Percentiles rank a stretch among this genome's conserved stretches.
Evolutionary conservation across 1,140 invertebrate genomes (phyloP).

Genomic region (Arctopsyche grandis): DNA sequence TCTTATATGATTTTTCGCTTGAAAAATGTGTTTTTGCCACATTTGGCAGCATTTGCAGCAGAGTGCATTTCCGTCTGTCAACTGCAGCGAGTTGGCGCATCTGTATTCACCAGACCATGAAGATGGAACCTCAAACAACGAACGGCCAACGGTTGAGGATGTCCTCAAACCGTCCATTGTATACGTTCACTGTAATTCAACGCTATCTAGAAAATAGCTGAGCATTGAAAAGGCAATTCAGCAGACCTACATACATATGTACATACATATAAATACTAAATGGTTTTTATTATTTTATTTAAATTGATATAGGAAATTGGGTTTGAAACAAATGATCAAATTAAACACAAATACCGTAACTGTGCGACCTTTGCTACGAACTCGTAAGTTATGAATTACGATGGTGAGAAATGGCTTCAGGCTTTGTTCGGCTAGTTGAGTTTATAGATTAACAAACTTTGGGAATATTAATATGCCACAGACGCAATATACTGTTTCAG

Average conservation of each 20-base stretch:
- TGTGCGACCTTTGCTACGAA: slow-evolving; percentile 1
- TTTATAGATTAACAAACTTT: slow-evolving; percentile 27
- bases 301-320: background rate
- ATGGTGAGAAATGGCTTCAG: slow-evolving; percentile 11
- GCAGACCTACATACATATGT: too few relatives aligned
- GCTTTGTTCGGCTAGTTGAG: background rate
- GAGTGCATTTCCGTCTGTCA: slow-evolving; percentile 37
- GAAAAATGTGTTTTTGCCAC: slow-evolving; percentile 5
- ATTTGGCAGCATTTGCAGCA: background rate
- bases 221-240: background rate
- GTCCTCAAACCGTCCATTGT: background rate
- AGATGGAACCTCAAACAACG: slow-evolving; percentile 37
- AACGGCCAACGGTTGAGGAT: background rate
- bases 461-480: background rate
- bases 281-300: background rate
- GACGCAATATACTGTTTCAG: background rate
- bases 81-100: slow-evolving; percentile 30
- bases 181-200: too few relatives aligned
- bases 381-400: slow-evolving; percentile 20
- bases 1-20: background rate
- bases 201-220: background rate
- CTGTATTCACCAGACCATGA: slow-evolving; percentile 38
- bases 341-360: background rate
- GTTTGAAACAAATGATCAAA: background rate
- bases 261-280: background rate